A percentile compares a stretch with the other conserved stretches of the same genome.
These are phyloP conservation scores for Chaetoderma sp. DNA, from an alignment of 2,888 invertebrate genomes.

Conservation along the genomic window DNA sequence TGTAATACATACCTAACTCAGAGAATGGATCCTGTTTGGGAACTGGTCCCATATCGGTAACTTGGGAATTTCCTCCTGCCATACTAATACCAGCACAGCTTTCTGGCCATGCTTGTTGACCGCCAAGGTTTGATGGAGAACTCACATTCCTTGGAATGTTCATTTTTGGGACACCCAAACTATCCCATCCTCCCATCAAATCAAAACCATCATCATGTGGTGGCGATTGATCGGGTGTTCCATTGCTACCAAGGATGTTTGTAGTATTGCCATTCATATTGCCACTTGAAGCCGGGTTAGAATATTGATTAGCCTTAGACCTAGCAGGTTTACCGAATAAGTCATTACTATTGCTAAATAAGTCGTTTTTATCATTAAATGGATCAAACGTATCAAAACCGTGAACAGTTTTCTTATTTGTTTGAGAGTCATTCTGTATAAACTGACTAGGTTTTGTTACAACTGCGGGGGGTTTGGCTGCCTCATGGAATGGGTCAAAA, in stretches of 20 bases:
- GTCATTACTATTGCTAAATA: too few relatives aligned
- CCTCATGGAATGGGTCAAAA: constrained; percentile 62
- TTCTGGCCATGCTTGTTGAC: constrained; percentile 34
- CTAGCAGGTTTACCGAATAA: too few relatives aligned
- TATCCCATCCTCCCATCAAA: constrained; percentile 57
- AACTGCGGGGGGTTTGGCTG: constrained; percentile 22
- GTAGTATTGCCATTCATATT: too few relatives aligned
- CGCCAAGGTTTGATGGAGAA: constrained; percentile 5
- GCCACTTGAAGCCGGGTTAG: too few relatives aligned
- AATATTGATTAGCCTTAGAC: too few relatives aligned
- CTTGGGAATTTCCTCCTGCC: constrained; percentile 11
- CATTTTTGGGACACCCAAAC: neutral
- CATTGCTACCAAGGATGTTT: neutral
- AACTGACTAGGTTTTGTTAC: constrained; percentile 15
- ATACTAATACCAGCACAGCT: constrained; percentile 37
- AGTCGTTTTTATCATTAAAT: constrained; percentile 38
- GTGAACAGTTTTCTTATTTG: neutral
- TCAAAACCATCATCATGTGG: constrained; percentile 37
- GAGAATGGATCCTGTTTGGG: constrained; percentile 60
- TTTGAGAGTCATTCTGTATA: neutral
- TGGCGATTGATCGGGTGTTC: constrained; percentile 8
- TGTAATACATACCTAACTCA: constrained; percentile 51
- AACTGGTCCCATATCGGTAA: constrained; percentile 26
- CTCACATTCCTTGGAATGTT: constrained; percentile 32
- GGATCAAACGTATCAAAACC: constrained; percentile 50